phyloP scores from a whole-genome alignment of 1,140 invertebrate genomes.

The Trigoniulus corallinus region DNA sequence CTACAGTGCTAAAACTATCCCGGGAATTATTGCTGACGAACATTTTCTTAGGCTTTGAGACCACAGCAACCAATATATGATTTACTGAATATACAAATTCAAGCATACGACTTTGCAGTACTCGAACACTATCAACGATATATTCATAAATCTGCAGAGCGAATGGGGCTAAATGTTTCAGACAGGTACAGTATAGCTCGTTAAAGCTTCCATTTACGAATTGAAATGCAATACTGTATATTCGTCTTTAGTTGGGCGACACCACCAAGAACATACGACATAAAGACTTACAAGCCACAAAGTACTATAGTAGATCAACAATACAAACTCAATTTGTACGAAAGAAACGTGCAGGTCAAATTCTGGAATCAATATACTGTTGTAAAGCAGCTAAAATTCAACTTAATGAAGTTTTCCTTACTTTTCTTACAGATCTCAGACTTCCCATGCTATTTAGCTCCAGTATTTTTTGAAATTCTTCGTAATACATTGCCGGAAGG shows the following conservation, averaged over 20 bases:
- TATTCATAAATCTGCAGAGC: slow-evolving; percentile 49
- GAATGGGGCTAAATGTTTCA: slow-evolving; percentile 54
- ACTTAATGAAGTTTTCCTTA: slow-evolving; percentile 3
- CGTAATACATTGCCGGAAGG: slow-evolving; percentile 54
- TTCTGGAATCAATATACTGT: slow-evolving; percentile 35
- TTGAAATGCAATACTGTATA: slow-evolving; percentile 2
- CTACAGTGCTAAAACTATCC: neutral
- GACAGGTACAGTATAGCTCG: slow-evolving; percentile 37
- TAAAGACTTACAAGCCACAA: slow-evolving; percentile 48
- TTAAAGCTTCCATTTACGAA: neutral
- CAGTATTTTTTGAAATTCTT: slow-evolving; percentile 47
- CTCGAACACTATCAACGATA: slow-evolving; percentile 62
- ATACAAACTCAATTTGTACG: slow-evolving; percentile 54
- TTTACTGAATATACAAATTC: slow-evolving; percentile 55
- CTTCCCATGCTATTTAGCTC: slow-evolving; percentile 39
- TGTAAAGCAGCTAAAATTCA: slow-evolving; percentile 1
- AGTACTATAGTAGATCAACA: slow-evolving; percentile 44
- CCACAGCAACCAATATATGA: slow-evolving; percentile 44
- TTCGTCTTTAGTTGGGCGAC: slow-evolving; percentile 45
- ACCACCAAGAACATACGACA: slow-evolving; percentile 44
- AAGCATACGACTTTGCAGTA: slow-evolving; percentile 60
- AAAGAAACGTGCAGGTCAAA: too few relatives aligned
- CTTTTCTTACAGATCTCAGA: slow-evolving; percentile 21
- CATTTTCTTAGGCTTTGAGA: slow-evolving; percentile 15
- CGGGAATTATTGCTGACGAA: neutral